Evolutionary conservation across 1,140 invertebrate genomes (phyloP).

Genomic region (Cryptotermes secundus): DNA sequence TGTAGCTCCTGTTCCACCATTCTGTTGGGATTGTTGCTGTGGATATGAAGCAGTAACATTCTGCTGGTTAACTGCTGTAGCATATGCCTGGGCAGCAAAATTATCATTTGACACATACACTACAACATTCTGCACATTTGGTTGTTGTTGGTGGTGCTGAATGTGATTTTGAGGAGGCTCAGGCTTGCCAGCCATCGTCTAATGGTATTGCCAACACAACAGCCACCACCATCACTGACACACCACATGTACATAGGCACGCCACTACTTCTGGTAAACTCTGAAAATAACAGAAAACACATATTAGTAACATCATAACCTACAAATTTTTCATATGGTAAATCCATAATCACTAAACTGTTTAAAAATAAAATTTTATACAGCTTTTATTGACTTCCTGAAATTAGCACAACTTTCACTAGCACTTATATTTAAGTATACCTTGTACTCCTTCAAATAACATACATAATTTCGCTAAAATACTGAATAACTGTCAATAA

Average conservation of each 20-base stretch:
- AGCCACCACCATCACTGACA: conserved; percentile 37
- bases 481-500: not conserved
- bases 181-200: conserved; percentile 53
- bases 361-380: not conserved
- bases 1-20: conserved; percentile 39
- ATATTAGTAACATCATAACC: not conserved
- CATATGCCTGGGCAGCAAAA: conserved; percentile 44
- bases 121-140: conserved; percentile 51
- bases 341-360: not conserved
- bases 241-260: conserved; percentile 28
- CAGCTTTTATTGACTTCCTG: not conserved
- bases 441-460: not conserved
- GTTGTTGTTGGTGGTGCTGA: conserved; percentile 41
- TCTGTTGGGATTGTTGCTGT: conserved; percentile 41
- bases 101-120: conserved; percentile 52
- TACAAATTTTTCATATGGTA: not conserved
- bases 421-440: too few relatives aligned
- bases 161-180: conserved; percentile 47
- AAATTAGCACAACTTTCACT: not conserved
- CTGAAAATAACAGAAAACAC: conserved; percentile 30
- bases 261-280: conserved; percentile 26
- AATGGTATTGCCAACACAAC: conserved; percentile 22
- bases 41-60: conserved; percentile 42
- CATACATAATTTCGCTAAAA: not conserved
- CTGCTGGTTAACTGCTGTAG: conserved; percentile 44